Conservation (phyloP, 30 jellyfish, hydroid and myxozoan species). For the Pelagia noctiluca region DNA sequence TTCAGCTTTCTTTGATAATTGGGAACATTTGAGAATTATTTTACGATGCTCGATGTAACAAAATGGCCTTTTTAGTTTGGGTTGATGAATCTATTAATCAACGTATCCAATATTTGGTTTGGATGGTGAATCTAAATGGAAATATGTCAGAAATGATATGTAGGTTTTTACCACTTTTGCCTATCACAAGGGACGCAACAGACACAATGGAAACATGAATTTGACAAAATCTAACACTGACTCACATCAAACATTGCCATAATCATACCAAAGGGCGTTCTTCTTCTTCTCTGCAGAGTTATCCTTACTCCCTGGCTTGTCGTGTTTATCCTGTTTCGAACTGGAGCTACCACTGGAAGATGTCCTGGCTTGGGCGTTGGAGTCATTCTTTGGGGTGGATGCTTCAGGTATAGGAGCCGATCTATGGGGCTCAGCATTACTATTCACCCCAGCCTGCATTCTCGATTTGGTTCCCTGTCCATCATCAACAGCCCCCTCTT, state of each 20-base stretch:
- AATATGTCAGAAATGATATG: no score
- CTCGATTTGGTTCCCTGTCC: slow-evolving; percentile 2
- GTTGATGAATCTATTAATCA: no score
- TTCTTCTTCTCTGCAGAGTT: slow-evolving; percentile 55
- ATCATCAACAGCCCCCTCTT: slow-evolving; percentile 1
- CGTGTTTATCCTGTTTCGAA: neutral
- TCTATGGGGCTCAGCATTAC: slow-evolving; percentile 32
- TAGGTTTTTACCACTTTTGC: no score
- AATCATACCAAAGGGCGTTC: slow-evolving; percentile 85
- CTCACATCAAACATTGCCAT: slow-evolving; percentile 75
- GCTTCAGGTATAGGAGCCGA: slow-evolving; percentile 4
- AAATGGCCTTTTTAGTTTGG: no score
- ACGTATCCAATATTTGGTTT: no score
- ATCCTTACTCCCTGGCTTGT: slow-evolving; percentile 15
- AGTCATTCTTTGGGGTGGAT: slow-evolving; percentile 35
- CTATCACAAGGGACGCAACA: no score
- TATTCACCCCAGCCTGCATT: slow-evolving; percentile 16
- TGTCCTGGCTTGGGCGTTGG: neutral
- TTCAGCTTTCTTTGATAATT: no score
- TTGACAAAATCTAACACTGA: no score
- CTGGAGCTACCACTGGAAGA: slow-evolving; percentile 10
- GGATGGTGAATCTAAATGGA: no score
- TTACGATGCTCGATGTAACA: no score
- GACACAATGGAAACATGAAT: no score
- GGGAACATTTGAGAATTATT: no score